Percentiles rank a stretch among this genome's conserved stretches.
Conservation (phyloP, 2,797 vertebrate genomes). For the Smutsia gigantea region DNA sequence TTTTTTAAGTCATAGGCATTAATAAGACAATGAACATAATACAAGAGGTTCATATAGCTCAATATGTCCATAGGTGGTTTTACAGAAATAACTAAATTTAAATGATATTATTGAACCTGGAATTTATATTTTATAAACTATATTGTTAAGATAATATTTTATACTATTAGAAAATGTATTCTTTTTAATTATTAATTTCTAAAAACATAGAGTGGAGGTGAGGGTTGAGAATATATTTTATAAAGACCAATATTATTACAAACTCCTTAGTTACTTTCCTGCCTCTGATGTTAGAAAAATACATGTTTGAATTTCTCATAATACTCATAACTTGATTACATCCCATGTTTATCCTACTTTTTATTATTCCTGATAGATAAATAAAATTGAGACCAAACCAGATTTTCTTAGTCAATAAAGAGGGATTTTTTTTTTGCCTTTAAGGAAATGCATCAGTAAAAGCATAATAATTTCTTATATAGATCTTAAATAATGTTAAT, state of each 20-base stretch:
- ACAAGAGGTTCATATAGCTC: background rate
- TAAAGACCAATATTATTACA: background rate
- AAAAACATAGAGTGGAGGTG: rapidly evolving
- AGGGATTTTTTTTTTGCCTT: background rate
- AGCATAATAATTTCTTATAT: background rate
- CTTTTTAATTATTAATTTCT: background rate
- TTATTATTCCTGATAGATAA: background rate
- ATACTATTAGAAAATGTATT: background rate
- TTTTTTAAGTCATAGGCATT: background rate
- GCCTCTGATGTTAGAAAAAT: background rate
- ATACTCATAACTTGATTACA: background rate
- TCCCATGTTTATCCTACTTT: background rate
- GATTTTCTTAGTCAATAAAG: background rate
- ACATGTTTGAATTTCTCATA: background rate
- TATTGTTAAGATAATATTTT: background rate
- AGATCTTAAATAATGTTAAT: background rate
- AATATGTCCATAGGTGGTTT: background rate
- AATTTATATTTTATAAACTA: background rate
- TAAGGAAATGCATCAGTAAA: background rate
- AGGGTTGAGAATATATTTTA: background rate
- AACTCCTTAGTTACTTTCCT: background rate
- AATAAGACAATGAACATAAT: background rate
- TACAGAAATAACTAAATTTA: background rate
- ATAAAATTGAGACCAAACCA: background rate
- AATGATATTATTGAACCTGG: background rate